Percentiles rank a stretch among this genome's conserved stretches.
phyloP scores from a whole-genome alignment of 2,888 invertebrate genomes.

The Aleiodes alternator region DNA sequence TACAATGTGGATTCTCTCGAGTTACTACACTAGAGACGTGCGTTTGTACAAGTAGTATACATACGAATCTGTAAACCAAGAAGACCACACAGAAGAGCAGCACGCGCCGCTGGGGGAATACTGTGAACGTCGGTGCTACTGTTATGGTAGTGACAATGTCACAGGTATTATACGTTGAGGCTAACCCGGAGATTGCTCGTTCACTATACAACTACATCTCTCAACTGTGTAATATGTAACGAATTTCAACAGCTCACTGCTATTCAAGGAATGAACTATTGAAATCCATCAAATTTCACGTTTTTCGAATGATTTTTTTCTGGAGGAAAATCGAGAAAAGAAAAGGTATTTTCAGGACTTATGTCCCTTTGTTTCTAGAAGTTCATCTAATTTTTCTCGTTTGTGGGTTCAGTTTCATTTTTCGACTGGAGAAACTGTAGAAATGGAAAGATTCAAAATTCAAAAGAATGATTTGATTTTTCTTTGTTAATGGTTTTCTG shows the following conservation, averaged over 20 bases:
- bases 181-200: conserved; percentile 44
- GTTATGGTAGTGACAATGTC: conserved; percentile 47
- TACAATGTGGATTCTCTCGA: conserved; percentile 17
- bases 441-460: no score
- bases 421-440: no score
- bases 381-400: no score
- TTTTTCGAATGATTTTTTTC: no score
- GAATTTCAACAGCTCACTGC: conserved; percentile 12
- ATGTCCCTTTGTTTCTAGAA: no score
- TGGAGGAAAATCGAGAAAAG: background rate
- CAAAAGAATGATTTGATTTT: no score
- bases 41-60: background rate
- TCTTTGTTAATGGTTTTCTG: no score
- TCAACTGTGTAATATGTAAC: conserved; percentile 33
- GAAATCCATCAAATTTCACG: background rate
- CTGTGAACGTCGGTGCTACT: conserved; percentile 39
- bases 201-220: conserved; percentile 37
- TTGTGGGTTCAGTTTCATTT: no score
- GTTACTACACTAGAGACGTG: conserved; percentile 4
- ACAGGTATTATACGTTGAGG: conserved; percentile 35
- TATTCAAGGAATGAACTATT: conserved; percentile 41
- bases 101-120: conserved; percentile 51
- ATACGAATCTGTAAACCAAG: conserved; percentile 9
- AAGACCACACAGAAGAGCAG: conserved; percentile 15
- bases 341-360: no score